Base-by-base conservation (phyloP, 2,113 vertebrate species). In the Cettia cetti region DNA sequence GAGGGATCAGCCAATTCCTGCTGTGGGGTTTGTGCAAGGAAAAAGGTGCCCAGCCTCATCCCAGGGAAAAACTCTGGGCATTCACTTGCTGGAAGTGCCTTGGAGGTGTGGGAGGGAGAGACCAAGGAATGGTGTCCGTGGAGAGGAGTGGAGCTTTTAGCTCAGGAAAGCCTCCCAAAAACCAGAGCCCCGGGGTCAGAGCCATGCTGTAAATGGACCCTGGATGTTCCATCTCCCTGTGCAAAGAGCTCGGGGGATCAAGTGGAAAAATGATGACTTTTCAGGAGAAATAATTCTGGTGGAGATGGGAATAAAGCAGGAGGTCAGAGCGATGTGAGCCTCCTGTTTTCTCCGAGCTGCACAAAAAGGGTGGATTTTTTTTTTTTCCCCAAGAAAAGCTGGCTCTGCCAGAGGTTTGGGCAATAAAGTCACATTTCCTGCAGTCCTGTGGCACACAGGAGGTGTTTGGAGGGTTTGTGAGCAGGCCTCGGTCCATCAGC, bases 221-320 rank as follows among this genome's bases (percentile, higher is more conserved):
- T 10, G 79, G 56, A 63, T 88, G 86, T 66, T 66, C 89, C 28
- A 37, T 17, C 54, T 57, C 81, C 77, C 66, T 61, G 45, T 40
- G 33, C 64, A 84, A 61, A 91, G 54, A 89, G 72, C 81, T 53
- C 5, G 31, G 68, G 27, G 90, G 53, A 86, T 77, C 50, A 56
- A 37, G 50, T 74, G 77, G 77, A 61, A 89, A 91, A 96, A 87
- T 15, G 13, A 70, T n/a, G 54, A n/a, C 28, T 93, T 82, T 81
- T 77, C 64, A 74, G 64, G 63, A 69, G 64, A 39, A 93, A 70
- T 45, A 57, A 69, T 3, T 8, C 4, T 47, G 22, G 26, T 28
- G 60, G 64, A 60, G 71, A n/a, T 4, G 42, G n/a, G 12, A 23
- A 33, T 47, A 35, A 57, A 49, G 19, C 64, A 39, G 50, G 4